Percentiles rank a stretch among this genome's conserved stretches.
Conservation (phyloP, 2,113 vertebrate genomes). For the Callionymus lyra region DNA sequence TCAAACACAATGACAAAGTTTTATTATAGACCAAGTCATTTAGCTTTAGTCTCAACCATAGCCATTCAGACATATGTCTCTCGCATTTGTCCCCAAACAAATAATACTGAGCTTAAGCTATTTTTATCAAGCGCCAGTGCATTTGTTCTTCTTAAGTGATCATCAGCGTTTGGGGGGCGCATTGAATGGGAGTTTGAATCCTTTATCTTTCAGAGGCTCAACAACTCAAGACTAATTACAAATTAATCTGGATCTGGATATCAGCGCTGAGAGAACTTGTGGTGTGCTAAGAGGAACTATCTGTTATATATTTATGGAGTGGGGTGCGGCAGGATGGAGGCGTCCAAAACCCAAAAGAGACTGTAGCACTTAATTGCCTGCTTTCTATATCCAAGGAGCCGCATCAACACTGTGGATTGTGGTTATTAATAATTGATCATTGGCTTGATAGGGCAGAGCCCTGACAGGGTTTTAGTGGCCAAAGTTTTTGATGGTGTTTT, state of each 20-base stretch:
- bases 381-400: slow-evolving; percentile 58
- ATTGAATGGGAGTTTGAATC: slow-evolving; percentile 64
- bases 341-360: slow-evolving; percentile 55
- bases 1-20: slow-evolving; percentile 53
- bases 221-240: slow-evolving; percentile 80
- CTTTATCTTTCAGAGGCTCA: slow-evolving; percentile 75
- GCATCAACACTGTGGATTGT: slow-evolving; percentile 67
- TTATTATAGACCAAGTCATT: slow-evolving; percentile 68
- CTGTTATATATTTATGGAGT: slow-evolving; percentile 66
- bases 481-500: slow-evolving; percentile 52
- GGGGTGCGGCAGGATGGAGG: slow-evolving; percentile 41
- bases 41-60: slow-evolving; percentile 55
- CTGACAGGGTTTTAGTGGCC: slow-evolving; percentile 45
- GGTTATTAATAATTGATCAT: slow-evolving; percentile 73
- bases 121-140: slow-evolving; percentile 67
- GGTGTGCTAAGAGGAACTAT: slow-evolving; percentile 61
- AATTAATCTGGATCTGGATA: slow-evolving; percentile 77
- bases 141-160: slow-evolving; percentile 72
- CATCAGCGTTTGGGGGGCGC: slow-evolving; percentile 62
- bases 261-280: slow-evolving; percentile 67
- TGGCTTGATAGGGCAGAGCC: slow-evolving; percentile 57
- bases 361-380: slow-evolving; percentile 67
- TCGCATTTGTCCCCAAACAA: slow-evolving; percentile 70
- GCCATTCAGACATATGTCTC: slow-evolving; percentile 68
- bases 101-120: slow-evolving; percentile 72